Evolutionary conservation across 2,797 vertebrate species (phyloP).

Genomic region (Dermochelys coriacea): DNA sequence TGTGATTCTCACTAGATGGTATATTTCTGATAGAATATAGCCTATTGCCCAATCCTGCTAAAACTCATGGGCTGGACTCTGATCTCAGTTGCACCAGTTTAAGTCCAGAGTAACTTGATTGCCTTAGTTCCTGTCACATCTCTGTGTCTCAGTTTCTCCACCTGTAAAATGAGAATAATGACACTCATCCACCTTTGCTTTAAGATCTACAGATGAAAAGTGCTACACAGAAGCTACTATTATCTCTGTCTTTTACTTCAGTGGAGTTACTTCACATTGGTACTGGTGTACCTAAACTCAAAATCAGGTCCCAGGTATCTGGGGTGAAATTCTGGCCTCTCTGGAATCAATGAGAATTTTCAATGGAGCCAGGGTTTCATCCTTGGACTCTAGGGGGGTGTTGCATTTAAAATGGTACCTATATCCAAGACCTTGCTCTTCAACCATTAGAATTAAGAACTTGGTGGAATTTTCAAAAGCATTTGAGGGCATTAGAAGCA

Average conservation of each 20-base stretch:
- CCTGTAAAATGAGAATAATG: background rate
- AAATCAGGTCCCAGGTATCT: background rate
- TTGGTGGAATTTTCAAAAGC: too few species aligned
- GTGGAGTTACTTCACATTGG: background rate
- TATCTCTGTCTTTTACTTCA: background rate
- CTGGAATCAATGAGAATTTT: background rate
- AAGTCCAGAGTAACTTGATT: background rate
- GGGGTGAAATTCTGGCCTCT: background rate
- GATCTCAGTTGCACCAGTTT: background rate
- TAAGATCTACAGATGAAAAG: background rate
- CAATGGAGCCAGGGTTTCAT: background rate
- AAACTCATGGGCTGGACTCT: background rate
- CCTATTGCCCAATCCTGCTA: background rate
- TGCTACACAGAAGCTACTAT: background rate
- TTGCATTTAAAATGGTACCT: background rate
- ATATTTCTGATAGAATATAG: background rate
- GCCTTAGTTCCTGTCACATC: background rate
- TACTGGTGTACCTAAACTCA: background rate
- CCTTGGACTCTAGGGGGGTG: conserved; percentile 11
- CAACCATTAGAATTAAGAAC: background rate
- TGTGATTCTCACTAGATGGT: background rate
- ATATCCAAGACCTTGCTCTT: background rate
- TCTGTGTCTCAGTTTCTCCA: conserved; percentile 8
- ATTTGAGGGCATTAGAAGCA: background rate
- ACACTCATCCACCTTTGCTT: background rate